Base-by-base conservation (phyloP, 2,888 invertebrate species). In the Callinectes sapidus region DNA sequence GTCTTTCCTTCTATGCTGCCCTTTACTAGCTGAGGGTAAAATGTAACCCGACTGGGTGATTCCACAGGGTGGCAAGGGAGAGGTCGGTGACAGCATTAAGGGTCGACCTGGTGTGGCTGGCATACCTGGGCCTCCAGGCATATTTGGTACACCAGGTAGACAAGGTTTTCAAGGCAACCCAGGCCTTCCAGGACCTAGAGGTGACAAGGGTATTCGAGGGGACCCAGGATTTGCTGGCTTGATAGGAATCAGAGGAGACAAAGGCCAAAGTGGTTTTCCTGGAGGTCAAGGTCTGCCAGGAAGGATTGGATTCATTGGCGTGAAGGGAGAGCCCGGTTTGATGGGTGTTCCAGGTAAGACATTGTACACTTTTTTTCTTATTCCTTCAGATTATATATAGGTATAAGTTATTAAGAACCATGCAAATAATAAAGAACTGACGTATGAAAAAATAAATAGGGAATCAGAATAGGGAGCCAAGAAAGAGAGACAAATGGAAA, bases 211-310 rank as follows among this genome's bases (percentile, higher is more conserved):
- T 1, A 32, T 87, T 23, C 66, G 54, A 10, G 94, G 95, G 32
- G 90, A 94, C n/a, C 32, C 96, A 1, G 97, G 97, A 5, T 96
- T 96, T 5, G 96, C 96, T 2, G 97, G 97, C 87, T 95, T 95
- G 14, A 96, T 96, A 10, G 97, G 97, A 13, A 95, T 96, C 2
- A 55, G 77, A 28, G 95, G 94, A 55, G 54, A 87, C 66, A 28
- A 87, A 35, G 94, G 94, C 3, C 35, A 28, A 2, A 32, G 71
- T n/a, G 95, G 95, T 35, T 10, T 16, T 3, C 89, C 66, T 39
- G 92, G 91, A 23, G 14, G 18, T 1, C 39, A 77, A 0, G 94
- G 94, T 23, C n/a, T n/a, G 14, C 92, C 90, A 8, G 94, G 95
- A 93, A 94, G 94, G 92, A 48, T 92, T 81, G 95, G 95, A 14